Evolutionary conservation across 2,888 invertebrate genomes (phyloP).

Genomic region (Synergus japonicus): DNA sequence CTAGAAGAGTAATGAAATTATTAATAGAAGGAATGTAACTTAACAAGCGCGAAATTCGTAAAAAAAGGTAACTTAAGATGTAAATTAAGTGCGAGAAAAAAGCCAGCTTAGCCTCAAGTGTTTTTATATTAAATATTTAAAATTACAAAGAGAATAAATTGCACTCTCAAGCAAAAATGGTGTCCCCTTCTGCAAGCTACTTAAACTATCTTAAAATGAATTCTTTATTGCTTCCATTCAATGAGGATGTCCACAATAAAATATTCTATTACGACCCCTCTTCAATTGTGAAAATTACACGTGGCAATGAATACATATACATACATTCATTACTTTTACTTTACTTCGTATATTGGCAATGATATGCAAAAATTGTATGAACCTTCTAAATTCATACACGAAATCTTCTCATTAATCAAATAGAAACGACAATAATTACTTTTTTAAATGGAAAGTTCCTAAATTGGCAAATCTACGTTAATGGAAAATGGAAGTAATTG

Average conservation of each 20-base stretch:
- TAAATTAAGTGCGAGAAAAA: neutral
- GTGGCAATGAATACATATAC: neutral
- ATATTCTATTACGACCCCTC: slow-evolving; percentile 24
- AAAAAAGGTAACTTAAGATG: neutral
- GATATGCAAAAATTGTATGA: neutral
- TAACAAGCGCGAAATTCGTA: slow-evolving; percentile 28
- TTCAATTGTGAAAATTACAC: slow-evolving; percentile 15
- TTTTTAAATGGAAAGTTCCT: slow-evolving; percentile 39
- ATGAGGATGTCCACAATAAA: slow-evolving; percentile 30
- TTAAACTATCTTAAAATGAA: slow-evolving; percentile 20
- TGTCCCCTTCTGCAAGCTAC: neutral
- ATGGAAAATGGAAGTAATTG: too few relatives aligned
- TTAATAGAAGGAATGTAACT: slow-evolving; percentile 28
- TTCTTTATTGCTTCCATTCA: slow-evolving; percentile 30
- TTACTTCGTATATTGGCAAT: slow-evolving; percentile 10
- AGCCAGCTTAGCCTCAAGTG: slow-evolving; percentile 34
- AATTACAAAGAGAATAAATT: slow-evolving; percentile 4
- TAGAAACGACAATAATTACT: slow-evolving; percentile 8
- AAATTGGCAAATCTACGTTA: too few relatives aligned
- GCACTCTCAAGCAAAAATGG: neutral
- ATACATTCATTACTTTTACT: slow-evolving; percentile 1
- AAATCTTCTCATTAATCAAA: neutral
- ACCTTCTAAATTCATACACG: neutral
- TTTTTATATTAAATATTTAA: neutral
- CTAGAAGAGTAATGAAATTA: slow-evolving; percentile 3